Evolutionary conservation across 2,888 invertebrate species (phyloP).

Genomic region (Torymus aiolomorphi): DNA sequence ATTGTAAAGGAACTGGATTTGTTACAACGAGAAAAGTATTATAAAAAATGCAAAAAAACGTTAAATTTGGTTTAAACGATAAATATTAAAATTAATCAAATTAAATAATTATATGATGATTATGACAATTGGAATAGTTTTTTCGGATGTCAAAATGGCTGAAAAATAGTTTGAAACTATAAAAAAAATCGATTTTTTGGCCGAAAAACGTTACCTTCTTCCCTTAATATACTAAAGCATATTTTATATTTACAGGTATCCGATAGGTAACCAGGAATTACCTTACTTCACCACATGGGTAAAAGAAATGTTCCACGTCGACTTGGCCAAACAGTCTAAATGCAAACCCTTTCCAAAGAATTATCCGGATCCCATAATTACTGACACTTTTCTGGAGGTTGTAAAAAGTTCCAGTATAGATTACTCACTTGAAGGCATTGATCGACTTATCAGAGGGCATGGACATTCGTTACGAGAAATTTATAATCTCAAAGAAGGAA

Average conservation of each 20-base stretch:
- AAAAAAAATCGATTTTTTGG: too few relatives aligned
- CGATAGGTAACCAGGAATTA: slow-evolving; percentile 83
- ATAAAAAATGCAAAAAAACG: too few relatives aligned
- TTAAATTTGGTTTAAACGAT: too few relatives aligned
- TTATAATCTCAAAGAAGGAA: slow-evolving; percentile 84
- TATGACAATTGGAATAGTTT: too few relatives aligned
- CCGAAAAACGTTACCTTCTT: too few relatives aligned
- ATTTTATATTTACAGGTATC: slow-evolving; percentile 80
- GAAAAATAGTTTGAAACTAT: too few relatives aligned
- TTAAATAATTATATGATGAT: too few relatives aligned
- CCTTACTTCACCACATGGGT: slow-evolving; percentile 92
- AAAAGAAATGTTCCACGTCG: slow-evolving; percentile 82
- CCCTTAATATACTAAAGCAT: too few relatives aligned
- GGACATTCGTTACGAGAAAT: slow-evolving; percentile 96
- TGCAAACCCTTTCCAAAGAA: slow-evolving; percentile 79
- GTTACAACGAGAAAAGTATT: too few relatives aligned
- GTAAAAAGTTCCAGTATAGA: slow-evolving; percentile 78
- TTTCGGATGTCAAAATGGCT: too few relatives aligned
- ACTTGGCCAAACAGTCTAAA: slow-evolving; percentile 75
- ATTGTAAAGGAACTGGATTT: too few relatives aligned
- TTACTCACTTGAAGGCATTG: slow-evolving; percentile 85
- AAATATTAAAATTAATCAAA: too few relatives aligned
- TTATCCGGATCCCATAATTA: slow-evolving; percentile 83
- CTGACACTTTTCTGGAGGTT: slow-evolving; percentile 79
- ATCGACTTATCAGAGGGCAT: slow-evolving; percentile 91